These are phyloP conservation scores for Hydrophis major DNA, from an alignment of 2,797 vertebrate species.

Conservation along the genomic window DNA sequence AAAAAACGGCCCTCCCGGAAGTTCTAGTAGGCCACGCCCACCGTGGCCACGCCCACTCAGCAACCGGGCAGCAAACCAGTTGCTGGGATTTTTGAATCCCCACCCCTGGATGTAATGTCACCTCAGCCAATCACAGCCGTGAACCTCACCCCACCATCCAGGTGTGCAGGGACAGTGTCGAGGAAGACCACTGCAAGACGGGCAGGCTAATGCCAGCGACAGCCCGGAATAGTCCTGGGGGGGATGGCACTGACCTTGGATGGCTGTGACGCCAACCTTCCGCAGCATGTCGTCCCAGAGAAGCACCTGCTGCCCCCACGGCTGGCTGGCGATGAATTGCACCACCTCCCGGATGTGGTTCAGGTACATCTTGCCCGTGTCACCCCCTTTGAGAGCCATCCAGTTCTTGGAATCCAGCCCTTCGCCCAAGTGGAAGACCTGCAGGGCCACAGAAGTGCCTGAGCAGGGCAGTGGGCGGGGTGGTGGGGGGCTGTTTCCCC, in stretches of 20 bases:
- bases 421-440: constrained; percentile 76
- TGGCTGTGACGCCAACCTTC: constrained; percentile 58
- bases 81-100: too few relatives aligned
- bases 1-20: too few relatives aligned
- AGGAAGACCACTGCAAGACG: background rate
- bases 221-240: background rate
- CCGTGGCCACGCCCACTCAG: too few relatives aligned
- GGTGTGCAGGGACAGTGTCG: background rate
- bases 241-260: constrained; percentile 61
- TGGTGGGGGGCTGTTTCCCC: background rate
- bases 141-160: too few relatives aligned
- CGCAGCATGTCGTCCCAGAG: constrained; percentile 82
- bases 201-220: background rate
- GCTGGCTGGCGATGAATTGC: constrained; percentile 52
- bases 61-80: too few relatives aligned
- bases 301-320: constrained; percentile 62
- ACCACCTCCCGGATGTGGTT: constrained; percentile 70
- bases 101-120: background rate
- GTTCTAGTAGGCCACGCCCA: too few relatives aligned
- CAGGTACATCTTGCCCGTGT: constrained; percentile 71
- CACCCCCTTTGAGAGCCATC: constrained; percentile 64
- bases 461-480: too few relatives aligned
- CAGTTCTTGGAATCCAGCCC: constrained; percentile 73
- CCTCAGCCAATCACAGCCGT: background rate
- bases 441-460: background rate